Base-by-base conservation (phyloP, 2,888 invertebrate species). In the Troides aeacus region DNA sequence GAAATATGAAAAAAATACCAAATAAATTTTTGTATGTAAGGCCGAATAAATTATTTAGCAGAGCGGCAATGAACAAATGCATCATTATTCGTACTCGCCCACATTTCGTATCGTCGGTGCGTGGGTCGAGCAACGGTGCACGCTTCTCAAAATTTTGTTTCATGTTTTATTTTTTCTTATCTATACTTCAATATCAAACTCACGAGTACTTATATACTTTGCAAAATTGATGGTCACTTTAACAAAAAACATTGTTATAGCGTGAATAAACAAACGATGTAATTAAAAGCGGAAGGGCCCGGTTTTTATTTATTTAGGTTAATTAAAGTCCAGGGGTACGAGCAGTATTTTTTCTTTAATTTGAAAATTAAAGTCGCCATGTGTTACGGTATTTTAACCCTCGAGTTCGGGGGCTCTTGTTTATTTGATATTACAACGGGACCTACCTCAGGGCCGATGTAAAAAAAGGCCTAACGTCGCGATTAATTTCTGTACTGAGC, bases 31-130 rank as follows among this genome's bases (percentile, higher is more conserved):
- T 50, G 15, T 50, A 5, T 50, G 2, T 15, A 50, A 50, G 5
- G 50, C 2, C 17, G 15, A 39, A 39, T 50, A 50, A 50, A 50
- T 50, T 50, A 74, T 77, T 77, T 81, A 81, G 80, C 78, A 79
- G 79, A 50, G 75, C 81, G 75, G 78, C 76, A 71, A 71, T 68
- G 76, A 72, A 74, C 74, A 81, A 81, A 76, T 77, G 80, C 86
- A 86, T 85, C 83, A 82, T 82, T 85, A 84, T 84, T 84, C 82
- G 84, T 83, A 80, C 76, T 82, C 87, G 82, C 89, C 88, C 85
- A 88, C 87, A 36, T 62, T 59, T 50, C 36, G 64, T 59, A 77
- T 72, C 60, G 67, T 83, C 81, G 82, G 84, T 79, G 86, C 85
- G 76, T 73, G 79, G 74, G 77, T 68, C 66, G 74, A 74, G 64